A percentile compares a stretch with the other conserved stretches of the same genome.
Evolutionary conservation across 2,888 invertebrate genomes (phyloP).

Genomic region (Clivina fossor): DNA sequence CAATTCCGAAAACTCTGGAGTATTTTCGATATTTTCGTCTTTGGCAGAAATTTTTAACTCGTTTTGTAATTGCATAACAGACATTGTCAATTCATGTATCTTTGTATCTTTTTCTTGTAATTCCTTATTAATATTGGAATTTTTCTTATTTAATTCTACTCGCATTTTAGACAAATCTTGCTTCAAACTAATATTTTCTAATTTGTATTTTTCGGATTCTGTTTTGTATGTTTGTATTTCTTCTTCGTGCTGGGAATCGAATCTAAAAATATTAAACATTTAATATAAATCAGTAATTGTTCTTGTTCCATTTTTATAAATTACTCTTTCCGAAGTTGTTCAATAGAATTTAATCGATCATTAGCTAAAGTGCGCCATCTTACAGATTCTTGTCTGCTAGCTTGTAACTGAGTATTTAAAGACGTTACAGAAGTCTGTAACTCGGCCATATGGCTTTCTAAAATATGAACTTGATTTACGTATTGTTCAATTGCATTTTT

Average conservation of each 20-base stretch:
- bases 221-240: constrained; percentile 66
- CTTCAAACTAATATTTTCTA: constrained; percentile 55
- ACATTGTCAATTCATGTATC: constrained; percentile 53
- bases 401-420: constrained; percentile 57
- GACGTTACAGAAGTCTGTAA: constrained; percentile 55
- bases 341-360: constrained; percentile 67
- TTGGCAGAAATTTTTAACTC: constrained; percentile 33
- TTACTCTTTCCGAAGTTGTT: constrained; percentile 52
- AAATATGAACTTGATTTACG: constrained; percentile 53
- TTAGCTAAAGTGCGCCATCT: constrained; percentile 70
- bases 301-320: constrained; percentile 4
- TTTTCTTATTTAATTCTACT: constrained; percentile 48
- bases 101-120: constrained; percentile 54
- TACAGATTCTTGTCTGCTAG: constrained; percentile 57
- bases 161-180: constrained; percentile 52
- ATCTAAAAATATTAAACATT: constrained; percentile 46
- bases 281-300: constrained; percentile 7
- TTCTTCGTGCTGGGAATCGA: constrained; percentile 64
- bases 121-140: constrained; percentile 50
- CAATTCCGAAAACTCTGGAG: constrained; percentile 44
- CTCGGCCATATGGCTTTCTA: constrained; percentile 61
- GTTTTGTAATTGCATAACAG: constrained; percentile 49
- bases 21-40: constrained; percentile 36
- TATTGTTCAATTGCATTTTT: constrained; percentile 50
- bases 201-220: constrained; percentile 65